Evolutionary conservation across 2,888 invertebrate species (phyloP).

Genomic region (Thereva nobilitata): DNA sequence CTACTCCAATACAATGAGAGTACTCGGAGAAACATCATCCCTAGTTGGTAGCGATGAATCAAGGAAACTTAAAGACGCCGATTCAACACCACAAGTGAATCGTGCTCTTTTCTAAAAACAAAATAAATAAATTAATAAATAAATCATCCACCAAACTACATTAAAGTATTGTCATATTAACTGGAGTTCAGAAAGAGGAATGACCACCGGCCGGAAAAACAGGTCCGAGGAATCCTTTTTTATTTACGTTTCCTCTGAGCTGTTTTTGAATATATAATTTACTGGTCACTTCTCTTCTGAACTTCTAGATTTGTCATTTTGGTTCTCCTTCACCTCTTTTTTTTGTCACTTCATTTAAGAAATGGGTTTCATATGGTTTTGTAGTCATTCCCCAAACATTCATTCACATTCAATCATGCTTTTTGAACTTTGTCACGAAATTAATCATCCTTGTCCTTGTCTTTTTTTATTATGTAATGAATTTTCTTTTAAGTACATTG

Average conservation of each 20-base stretch:
- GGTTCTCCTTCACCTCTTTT: not conserved
- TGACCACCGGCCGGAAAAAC: slow-evolving; percentile 22
- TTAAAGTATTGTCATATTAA: not conserved
- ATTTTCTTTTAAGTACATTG: slow-evolving; percentile 22
- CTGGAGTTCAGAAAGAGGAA: slow-evolving; percentile 37
- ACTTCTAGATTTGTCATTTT: slow-evolving; percentile 1
- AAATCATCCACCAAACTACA: slow-evolving; percentile 11
- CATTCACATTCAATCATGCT: slow-evolving; percentile 3
- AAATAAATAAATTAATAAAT: not conserved
- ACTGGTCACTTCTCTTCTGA: slow-evolving; percentile 23
- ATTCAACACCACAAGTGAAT: slow-evolving; percentile 25
- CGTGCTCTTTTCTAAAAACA: slow-evolving; percentile 27
- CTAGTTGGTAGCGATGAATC: slow-evolving; percentile 43
- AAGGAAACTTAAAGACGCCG: slow-evolving; percentile 36
- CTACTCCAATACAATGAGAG: slow-evolving; percentile 58
- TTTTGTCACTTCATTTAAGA: not conserved
- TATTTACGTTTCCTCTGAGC: slow-evolving; percentile 6
- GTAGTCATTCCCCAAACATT: slow-evolving; percentile 2
- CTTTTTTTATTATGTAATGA: slow-evolving; percentile 19
- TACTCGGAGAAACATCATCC: slow-evolving; percentile 54
- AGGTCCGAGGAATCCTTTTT: slow-evolving; percentile 14
- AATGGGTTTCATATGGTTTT: not conserved
- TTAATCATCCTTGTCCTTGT: slow-evolving; percentile 14
- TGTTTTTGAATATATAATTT: not conserved
- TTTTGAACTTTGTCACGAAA: slow-evolving; percentile 11